phyloP scores from a whole-genome alignment of 2,888 invertebrate genomes.

The Dascillus cervinus region DNA sequence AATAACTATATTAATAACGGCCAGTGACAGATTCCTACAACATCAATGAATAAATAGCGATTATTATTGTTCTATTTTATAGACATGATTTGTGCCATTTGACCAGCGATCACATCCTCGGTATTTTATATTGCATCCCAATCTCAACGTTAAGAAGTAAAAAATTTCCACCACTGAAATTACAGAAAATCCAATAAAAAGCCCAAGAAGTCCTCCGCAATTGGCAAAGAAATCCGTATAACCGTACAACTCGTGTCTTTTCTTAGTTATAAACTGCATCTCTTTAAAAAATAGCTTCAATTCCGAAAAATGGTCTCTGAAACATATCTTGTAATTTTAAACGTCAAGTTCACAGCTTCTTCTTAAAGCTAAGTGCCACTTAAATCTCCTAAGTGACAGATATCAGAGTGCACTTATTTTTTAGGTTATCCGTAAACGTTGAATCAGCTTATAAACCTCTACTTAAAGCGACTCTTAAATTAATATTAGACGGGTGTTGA shows the following conservation, averaged over 20 bases:
- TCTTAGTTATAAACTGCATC: conserved; percentile 49
- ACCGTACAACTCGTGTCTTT: conserved; percentile 51
- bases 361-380: background rate
- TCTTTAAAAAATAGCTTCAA: conserved; percentile 58
- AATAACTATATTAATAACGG: too few species aligned
- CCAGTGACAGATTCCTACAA: too few species aligned
- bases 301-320: conserved; percentile 5
- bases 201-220: conserved; percentile 50
- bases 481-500: too few species aligned
- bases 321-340: background rate
- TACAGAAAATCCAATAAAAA: conserved; percentile 58
- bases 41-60: too few species aligned
- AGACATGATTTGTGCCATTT: too few species aligned
- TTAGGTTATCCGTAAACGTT: too few species aligned
- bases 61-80: too few species aligned
- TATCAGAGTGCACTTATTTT: too few species aligned
- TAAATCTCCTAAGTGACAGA: too few species aligned
- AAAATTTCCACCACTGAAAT: conserved; percentile 55
- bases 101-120: conserved; percentile 39
- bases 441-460: too few species aligned
- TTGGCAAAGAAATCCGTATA: conserved; percentile 50
- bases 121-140: conserved; percentile 45
- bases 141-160: conserved; percentile 49
- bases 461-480: too few species aligned
- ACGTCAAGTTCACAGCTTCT: background rate